Base-by-base conservation (phyloP, 2,888 invertebrate species). In the Erannis defoliaria region DNA sequence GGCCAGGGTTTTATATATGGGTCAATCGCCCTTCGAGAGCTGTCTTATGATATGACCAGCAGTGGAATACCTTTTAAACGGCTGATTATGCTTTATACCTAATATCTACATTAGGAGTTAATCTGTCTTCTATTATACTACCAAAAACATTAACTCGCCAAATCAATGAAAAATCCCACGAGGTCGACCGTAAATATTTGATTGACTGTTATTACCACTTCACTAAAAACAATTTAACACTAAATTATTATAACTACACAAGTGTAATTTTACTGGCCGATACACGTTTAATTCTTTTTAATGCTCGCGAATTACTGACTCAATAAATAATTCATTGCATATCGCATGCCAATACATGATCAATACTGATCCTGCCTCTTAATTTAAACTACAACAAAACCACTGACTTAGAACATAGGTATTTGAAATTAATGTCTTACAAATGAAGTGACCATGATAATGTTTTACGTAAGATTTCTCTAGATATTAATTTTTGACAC, bases 381-480 rank as follows among this genome's bases (percentile, higher is more conserved):
- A 51, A 50, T 37, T 51, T 37, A 19, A 29, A 50, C 35, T 43
- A 33, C 18, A 50, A 43, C 43, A 50, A 43, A 50, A 29, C 38
- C 18, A 55, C 51, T 46, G 46, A 42, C 45, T 45, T 45, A 50
- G 18, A 45, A 46, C 19, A 48, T 48, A 26, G 26, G 18, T 46
- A 46, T 46, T 46, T 18, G n/a, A 33, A 45, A 29, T 29, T 46
- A 46, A 46, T 5, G 31, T 29, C 2, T 31, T 18, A 46, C 9
- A 14, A 10, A 0, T 12, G 31, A 51, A 29, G 21, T 55, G 55
- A 53, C 63, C 29, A 46, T 43, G 8, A 4, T 23, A 8, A 14
- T 12, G 12, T 0, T 0, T 9, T 16, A 38, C 9, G 9, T 26
- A 14, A 14, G 23, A 26, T 18, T 23, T 9, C 1, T 18, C 9